These are phyloP conservation scores for Heliothis subflexa DNA, from an alignment of 1,140 invertebrate genomes.

Conservation along the genomic window DNA sequence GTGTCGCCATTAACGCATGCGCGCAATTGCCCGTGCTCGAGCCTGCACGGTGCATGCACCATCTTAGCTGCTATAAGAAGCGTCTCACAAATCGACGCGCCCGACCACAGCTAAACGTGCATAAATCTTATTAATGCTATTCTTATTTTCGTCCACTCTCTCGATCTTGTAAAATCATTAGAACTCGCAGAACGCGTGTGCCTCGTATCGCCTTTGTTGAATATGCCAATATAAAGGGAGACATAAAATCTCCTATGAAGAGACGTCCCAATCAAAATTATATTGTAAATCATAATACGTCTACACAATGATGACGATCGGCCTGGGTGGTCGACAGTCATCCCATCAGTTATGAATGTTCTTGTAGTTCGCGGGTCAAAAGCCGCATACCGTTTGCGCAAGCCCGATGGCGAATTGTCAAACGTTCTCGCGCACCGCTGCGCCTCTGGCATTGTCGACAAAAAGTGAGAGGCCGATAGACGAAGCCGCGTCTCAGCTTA, in stretches of 20 bases:
- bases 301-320: conserved; percentile 57
- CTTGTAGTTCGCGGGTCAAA: conserved; percentile 71
- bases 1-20: conserved; percentile 85
- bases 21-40: conserved; percentile 74
- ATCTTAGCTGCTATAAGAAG: conserved; percentile 73
- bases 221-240: conserved; percentile 49
- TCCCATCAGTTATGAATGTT: conserved; percentile 60
- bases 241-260: conserved; percentile 66
- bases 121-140: conserved; percentile 85
- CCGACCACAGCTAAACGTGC: conserved; percentile 76
- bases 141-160: conserved; percentile 79
- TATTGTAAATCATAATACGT: conserved; percentile 69
- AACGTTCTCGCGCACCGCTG: conserved; percentile 56
- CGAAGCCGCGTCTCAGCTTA: conserved; percentile 72
- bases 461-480: conserved; percentile 74
- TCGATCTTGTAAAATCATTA: conserved; percentile 76
- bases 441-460: conserved; percentile 57
- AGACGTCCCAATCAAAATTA: conserved; percentile 68
- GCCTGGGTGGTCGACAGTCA: conserved; percentile 72
- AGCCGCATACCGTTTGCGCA: conserved; percentile 65
- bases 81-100: conserved; percentile 79
- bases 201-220: conserved; percentile 61
- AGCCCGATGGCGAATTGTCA: conserved; percentile 73
- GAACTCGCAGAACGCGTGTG: conserved; percentile 57
- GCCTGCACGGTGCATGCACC: conserved; percentile 56